Percentiles rank a stretch among this genome's conserved stretches.
Evolutionary conservation across 1,140 invertebrate genomes (phyloP).

Genomic region (Trichonephila inaurata): DNA sequence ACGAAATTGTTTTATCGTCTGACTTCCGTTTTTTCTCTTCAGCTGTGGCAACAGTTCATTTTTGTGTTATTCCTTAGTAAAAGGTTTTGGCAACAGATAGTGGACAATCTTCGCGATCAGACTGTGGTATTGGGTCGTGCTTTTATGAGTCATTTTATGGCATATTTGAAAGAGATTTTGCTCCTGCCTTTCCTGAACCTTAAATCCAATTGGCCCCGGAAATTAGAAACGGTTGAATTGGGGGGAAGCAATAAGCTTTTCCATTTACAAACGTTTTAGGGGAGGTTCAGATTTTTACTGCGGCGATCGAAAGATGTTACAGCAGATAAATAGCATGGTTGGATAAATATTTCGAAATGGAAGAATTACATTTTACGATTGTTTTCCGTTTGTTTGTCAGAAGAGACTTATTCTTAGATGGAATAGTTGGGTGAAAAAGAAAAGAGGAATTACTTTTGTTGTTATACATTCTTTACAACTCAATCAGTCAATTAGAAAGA

Average conservation of each 20-base stretch:
- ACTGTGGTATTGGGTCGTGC: not conserved
- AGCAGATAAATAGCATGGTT: constrained; percentile 3
- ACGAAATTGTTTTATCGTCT: not conserved
- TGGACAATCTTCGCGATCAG: not conserved
- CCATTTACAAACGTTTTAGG: constrained; percentile 32
- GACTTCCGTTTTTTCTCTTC: not conserved
- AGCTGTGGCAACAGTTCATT: not conserved
- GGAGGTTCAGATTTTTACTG: not conserved
- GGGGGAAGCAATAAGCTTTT: constrained; percentile 59
- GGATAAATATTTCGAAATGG: constrained; percentile 6
- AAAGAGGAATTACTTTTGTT: no score
- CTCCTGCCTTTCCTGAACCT: not conserved
- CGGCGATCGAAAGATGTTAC: not conserved
- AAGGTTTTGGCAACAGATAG: not conserved
- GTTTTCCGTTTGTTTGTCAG: not conserved
- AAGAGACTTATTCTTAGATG: not conserved
- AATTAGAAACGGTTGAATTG: constrained; percentile 23
- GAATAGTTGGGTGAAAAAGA: no score
- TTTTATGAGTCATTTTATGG: constrained; percentile 33
- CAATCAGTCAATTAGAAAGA: no score
- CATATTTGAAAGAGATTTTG: constrained; percentile 23
- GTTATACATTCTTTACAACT: no score
- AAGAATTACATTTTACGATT: constrained; percentile 4
- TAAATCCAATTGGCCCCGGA: constrained; percentile 33
- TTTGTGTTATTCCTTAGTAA: not conserved